Evolutionary conservation across 2,113 vertebrate genomes (phyloP).

Genomic region (Miniopterus natalensis): DNA sequence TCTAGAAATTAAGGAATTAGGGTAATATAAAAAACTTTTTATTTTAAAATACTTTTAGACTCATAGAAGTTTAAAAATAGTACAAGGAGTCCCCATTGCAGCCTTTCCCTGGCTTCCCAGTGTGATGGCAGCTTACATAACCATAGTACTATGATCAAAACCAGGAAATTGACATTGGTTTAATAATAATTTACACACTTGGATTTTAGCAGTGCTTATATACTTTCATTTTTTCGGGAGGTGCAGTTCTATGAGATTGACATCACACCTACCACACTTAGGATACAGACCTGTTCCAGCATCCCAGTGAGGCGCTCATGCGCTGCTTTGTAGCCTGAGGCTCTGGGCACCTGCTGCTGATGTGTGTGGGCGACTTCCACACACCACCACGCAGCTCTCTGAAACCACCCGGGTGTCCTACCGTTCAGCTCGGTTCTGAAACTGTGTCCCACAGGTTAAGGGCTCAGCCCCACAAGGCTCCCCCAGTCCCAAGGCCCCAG

Average conservation of each 20-base stretch:
- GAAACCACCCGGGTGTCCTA: neutral
- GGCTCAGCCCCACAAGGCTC: neutral
- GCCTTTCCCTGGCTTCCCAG: neutral
- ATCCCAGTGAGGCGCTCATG: neutral
- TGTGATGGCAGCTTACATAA: neutral
- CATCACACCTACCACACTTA: neutral
- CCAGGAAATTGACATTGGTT: neutral
- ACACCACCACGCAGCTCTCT: neutral
- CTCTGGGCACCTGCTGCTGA: neutral
- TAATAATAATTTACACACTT: neutral
- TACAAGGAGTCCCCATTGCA: neutral
- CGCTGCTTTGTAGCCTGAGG: neutral
- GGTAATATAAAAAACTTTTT: neutral
- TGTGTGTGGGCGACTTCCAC: neutral
- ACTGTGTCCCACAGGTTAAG: neutral
- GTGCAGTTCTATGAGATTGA: neutral
- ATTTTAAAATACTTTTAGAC: conserved; percentile 42
- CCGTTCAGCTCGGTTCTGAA: neutral
- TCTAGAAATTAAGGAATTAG: neutral
- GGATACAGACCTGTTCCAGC: neutral
- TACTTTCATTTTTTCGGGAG: neutral
- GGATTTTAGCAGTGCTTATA: neutral
- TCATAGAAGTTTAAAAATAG: neutral
- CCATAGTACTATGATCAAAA: neutral
- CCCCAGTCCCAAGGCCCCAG: neutral